Percentiles rank a stretch among this genome's conserved stretches.
These are phyloP conservation scores for Sebastes aleutianus DNA, from an alignment of 2,797 vertebrate genomes.

Conservation along the genomic window DNA sequence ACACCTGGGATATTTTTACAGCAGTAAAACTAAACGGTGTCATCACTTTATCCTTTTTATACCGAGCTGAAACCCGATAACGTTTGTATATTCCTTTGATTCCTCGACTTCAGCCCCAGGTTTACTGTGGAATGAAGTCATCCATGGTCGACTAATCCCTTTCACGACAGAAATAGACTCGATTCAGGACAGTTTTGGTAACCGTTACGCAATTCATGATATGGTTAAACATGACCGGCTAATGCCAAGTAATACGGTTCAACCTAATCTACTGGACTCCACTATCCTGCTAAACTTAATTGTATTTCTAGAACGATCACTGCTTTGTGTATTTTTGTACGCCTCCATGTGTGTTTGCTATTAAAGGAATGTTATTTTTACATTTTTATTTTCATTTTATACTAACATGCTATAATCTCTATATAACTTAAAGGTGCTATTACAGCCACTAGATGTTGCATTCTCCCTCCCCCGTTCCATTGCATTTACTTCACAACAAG, in stretches of 20 bases:
- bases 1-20: slow-evolving; percentile 67
- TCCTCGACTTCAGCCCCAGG: slow-evolving; percentile 51
- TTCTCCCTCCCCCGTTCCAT: fast-evolving
- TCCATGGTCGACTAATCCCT: slow-evolving; percentile 55
- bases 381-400: neutral
- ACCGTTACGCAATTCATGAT: slow-evolving; percentile 64
- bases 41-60: slow-evolving; percentile 48
- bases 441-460: too few species aligned
- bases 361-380: slow-evolving; percentile 14
- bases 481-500: too few species aligned
- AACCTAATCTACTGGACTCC: slow-evolving; percentile 50
- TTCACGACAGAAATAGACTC: slow-evolving; percentile 68
- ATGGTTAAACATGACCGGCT: slow-evolving; percentile 52
- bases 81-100: slow-evolving; percentile 50
- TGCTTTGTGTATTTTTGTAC: slow-evolving; percentile 28
- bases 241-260: slow-evolving; percentile 53
- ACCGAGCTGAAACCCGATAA: slow-evolving; percentile 50
- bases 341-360: neutral
- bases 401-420: neutral
- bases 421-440: neutral
- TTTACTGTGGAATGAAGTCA: slow-evolving; percentile 71
- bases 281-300: slow-evolving; percentile 43
- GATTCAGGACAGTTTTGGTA: slow-evolving; percentile 54
- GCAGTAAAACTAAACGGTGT: slow-evolving; percentile 41
- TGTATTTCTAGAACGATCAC: slow-evolving; percentile 36